These are phyloP conservation scores for Gonioctena quinquepunctata DNA, from an alignment of 1,140 invertebrate species.

Conservation along the genomic window DNA sequence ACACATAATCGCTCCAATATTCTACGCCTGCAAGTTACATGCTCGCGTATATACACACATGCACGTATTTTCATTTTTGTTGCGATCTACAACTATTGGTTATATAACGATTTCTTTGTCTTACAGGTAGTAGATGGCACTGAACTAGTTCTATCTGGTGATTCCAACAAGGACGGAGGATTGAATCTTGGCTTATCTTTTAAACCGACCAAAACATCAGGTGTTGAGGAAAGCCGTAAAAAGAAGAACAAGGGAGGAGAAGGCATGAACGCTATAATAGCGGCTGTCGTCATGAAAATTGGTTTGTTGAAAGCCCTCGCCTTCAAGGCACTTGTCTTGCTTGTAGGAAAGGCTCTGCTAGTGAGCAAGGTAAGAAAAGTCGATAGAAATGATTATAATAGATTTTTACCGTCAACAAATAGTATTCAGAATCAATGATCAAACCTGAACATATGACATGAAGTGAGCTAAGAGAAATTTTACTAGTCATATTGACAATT, in stretches of 20 bases:
- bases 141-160: conserved; percentile 73
- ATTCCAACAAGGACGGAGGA: conserved; percentile 69
- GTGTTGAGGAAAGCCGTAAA: conserved; percentile 60
- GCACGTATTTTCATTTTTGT: too few relatives aligned
- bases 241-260: conserved; percentile 71
- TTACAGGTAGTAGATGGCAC: conserved; percentile 69
- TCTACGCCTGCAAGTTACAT: too few relatives aligned
- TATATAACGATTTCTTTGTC: conserved; percentile 1
- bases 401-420: too few relatives aligned
- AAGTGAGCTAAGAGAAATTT: too few relatives aligned
- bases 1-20: too few relatives aligned
- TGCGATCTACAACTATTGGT: too few relatives aligned
- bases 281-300: conserved; percentile 76
- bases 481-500: too few relatives aligned
- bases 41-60: too few relatives aligned
- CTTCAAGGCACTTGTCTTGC: conserved; percentile 77
- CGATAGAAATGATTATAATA: too few relatives aligned
- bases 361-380: conserved; percentile 66
- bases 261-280: conserved; percentile 74
- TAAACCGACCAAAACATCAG: conserved; percentile 60
- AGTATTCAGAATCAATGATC: too few relatives aligned
- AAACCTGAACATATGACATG: too few relatives aligned
- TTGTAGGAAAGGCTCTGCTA: conserved; percentile 81
- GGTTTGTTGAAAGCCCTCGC: conserved; percentile 77
- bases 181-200: conserved; percentile 75